Evolutionary conservation across 2,888 invertebrate species (phyloP).

Genomic region (Andrena chrysosceles): DNA sequence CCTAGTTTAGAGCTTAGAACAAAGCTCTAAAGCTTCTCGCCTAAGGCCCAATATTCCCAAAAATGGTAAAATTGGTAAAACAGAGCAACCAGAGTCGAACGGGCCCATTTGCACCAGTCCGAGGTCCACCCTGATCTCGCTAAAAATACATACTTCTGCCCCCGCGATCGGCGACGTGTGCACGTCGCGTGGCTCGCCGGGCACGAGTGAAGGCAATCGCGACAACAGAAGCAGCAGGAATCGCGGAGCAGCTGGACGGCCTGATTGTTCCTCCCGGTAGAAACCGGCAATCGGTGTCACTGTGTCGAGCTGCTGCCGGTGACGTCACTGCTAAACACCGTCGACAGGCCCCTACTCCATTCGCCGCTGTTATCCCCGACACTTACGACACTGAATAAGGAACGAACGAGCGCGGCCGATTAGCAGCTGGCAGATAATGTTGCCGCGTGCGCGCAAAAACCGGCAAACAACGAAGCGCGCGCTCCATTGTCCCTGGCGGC

Average conservation of each 20-base stretch:
- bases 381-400: conserved; percentile 68
- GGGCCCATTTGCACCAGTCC: too few species aligned
- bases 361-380: conserved; percentile 40
- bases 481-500: conserved; percentile 32
- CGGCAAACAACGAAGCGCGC: conserved; percentile 31
- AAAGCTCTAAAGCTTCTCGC: too few species aligned
- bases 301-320: conserved; percentile 75
- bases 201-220: conserved; percentile 34
- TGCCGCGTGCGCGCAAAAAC: conserved; percentile 56
- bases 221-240: conserved; percentile 28
- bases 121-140: conserved; percentile 24
- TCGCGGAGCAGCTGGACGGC: conserved; percentile 55
- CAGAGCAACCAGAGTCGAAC: too few species aligned
- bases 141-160: conserved; percentile 29
- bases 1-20: too few species aligned
- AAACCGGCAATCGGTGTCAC: conserved; percentile 75
- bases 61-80: too few species aligned
- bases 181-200: conserved; percentile 9
- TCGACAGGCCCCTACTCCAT: conserved; percentile 40
- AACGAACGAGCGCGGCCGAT: conserved; percentile 66
- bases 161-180: background rate
- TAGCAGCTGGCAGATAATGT: conserved; percentile 69
- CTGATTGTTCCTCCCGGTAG: conserved; percentile 58
- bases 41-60: too few species aligned
- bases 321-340: conserved; percentile 74